A percentile compares a stretch with the other conserved stretches of the same genome.
These are phyloP conservation scores for Tolmerus cingulatus DNA, from an alignment of 2,888 invertebrate species.

Conservation along the genomic window DNA sequence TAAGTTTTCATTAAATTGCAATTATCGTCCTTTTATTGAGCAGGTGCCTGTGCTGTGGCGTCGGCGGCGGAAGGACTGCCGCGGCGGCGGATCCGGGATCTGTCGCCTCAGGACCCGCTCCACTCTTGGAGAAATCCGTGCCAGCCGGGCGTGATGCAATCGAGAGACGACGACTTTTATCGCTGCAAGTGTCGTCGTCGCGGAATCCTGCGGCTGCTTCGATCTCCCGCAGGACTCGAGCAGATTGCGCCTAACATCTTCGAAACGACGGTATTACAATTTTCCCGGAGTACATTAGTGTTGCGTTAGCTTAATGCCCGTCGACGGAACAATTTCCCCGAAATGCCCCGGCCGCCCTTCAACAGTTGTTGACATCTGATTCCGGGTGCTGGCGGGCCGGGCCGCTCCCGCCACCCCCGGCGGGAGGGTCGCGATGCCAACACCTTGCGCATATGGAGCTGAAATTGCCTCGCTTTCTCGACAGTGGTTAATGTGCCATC, in stretches of 20 bases:
- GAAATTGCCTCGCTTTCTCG: slow-evolving; percentile 15
- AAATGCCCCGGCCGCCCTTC: background rate
- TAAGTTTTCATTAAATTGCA: background rate
- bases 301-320: slow-evolving; percentile 11
- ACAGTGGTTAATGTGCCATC: slow-evolving; percentile 26
- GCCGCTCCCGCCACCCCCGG: background rate
- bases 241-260: background rate
- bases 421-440: background rate
- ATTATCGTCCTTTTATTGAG: background rate
- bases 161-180: background rate
- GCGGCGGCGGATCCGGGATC: background rate
- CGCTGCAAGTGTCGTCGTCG: background rate
- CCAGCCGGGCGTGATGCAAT: background rate
- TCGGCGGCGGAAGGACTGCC: background rate
- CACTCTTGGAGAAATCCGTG: background rate
- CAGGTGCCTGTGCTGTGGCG: background rate
- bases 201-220: background rate
- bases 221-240: background rate
- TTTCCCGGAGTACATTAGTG: slow-evolving; percentile 11
- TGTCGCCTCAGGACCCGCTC: background rate
- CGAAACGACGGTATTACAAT: background rate
- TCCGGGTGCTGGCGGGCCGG: background rate
- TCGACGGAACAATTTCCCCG: slow-evolving; percentile 13
- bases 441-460: slow-evolving; percentile 13
- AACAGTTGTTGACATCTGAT: slow-evolving; percentile 9